Evolutionary conservation across 1,140 invertebrate genomes (phyloP), one percentile per base, ranked within the genome.

Genomic region (Drosophila bifasciata): DNA sequence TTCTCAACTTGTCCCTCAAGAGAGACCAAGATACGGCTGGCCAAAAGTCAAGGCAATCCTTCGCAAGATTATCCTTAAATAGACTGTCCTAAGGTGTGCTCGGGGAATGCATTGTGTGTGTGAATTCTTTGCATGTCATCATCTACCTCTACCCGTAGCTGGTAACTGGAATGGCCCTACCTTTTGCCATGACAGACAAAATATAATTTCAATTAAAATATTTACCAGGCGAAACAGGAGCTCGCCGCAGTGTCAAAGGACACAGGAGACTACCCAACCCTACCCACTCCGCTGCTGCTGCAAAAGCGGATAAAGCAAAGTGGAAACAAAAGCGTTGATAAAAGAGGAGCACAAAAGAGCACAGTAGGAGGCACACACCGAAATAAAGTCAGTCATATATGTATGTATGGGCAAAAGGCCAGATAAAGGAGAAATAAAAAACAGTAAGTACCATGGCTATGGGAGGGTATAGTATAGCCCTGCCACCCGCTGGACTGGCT

Each of bases 201-300:
- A 71, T 78, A 69, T 68, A 78, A 83, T 81, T 88, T 88, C 74
- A 81, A 88, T 86, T 81, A 88, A 88, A 86, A 86, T 88, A 69
- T 76, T 81, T 59, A 49, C 69, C 67, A 60, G 55, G 16, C 51
- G 74, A 51, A 84, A 86, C 67, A n/a, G 69, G 61, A 77, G 75
- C 51, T 55, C 45, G 19, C 28, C 59, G 36, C 48, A 56, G 74
- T 58, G 83, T 76, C 83, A 81, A 81, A 88, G 78, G 73, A 46
- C 63, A 43, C 6, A 8, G 7, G 59, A 11, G 32, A n/a, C 23
- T 11, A 60, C 45, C 19, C 15, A 39, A n/a, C n/a, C n/a, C n/a
- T n/a, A n/a, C n/a, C n/a, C 28, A 3, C 28, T 9, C 8, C 0
- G 9, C 17, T n/a, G n/a, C n/a, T n/a, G n/a, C n/a, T n/a, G n/a